Evolutionary conservation across 2,797 vertebrate genomes (phyloP).

Genomic region (Pantherophis vulpinus): DNA sequence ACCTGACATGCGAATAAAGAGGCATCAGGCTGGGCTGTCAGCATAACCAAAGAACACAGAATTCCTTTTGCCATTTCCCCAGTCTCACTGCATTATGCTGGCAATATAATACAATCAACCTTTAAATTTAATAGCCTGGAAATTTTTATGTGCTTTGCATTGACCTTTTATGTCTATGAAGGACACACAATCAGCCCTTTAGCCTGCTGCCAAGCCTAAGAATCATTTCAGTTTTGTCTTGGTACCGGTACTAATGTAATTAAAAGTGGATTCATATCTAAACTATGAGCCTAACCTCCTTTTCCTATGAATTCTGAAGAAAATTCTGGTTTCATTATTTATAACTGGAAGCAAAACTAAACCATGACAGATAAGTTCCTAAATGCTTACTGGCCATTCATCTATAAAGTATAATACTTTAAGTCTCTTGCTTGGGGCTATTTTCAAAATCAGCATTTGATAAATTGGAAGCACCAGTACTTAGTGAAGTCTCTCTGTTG

Average conservation of each 20-base stretch:
- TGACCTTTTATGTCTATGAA: slow-evolving; percentile 53
- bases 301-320: slow-evolving; percentile 66
- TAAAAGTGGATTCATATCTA: slow-evolving; percentile 63
- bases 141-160: slow-evolving; percentile 10
- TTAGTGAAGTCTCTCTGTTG: slow-evolving; percentile 59
- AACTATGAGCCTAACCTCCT: slow-evolving; percentile 46
- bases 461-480: slow-evolving; percentile 63
- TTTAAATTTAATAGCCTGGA: slow-evolving; percentile 15
- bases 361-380: slow-evolving; percentile 72
- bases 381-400: slow-evolving; percentile 74
- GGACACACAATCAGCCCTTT: slow-evolving; percentile 52
- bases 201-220: slow-evolving; percentile 33
- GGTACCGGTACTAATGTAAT: slow-evolving; percentile 57
- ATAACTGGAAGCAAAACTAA: slow-evolving; percentile 72
- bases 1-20: neutral
- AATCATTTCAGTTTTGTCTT: slow-evolving; percentile 45
- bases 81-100: slow-evolving; percentile 10
- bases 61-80: neutral
- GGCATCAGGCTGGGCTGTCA: neutral
- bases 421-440: slow-evolving; percentile 70
- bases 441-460: slow-evolving; percentile 74
- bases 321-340: slow-evolving; percentile 67
- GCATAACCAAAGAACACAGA: neutral
- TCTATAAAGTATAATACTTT: slow-evolving; percentile 71
- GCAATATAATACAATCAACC: slow-evolving; percentile 9